Evolutionary conservation across 2,113 vertebrate genomes (phyloP).

Genomic region (Amblyopsis rosae): DNA sequence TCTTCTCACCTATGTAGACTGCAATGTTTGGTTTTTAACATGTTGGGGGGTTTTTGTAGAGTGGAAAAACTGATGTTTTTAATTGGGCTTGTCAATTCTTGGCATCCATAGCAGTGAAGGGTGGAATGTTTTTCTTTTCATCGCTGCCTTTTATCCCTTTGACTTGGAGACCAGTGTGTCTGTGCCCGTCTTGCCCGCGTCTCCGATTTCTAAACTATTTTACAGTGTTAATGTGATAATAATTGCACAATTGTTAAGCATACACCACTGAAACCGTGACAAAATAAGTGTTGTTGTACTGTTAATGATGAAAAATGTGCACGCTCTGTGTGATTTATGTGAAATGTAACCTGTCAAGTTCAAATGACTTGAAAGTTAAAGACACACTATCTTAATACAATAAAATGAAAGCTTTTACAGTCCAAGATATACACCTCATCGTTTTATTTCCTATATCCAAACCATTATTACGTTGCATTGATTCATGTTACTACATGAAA

Average conservation of each 20-base stretch:
- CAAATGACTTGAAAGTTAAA: constrained; percentile 6
- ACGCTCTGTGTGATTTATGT: constrained; percentile 1
- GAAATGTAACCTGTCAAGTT: neutral
- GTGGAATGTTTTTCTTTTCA: neutral
- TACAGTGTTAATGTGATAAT: neutral
- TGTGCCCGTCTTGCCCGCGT: neutral
- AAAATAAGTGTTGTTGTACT: neutral
- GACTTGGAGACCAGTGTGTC: neutral
- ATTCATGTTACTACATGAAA: neutral
- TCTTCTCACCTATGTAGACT: constrained; percentile 6
- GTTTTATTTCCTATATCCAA: neutral
- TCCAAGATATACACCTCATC: neutral
- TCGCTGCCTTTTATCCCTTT: neutral
- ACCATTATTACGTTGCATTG: neutral
- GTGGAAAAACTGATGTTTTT: neutral
- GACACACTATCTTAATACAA: neutral
- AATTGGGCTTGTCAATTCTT: neutral
- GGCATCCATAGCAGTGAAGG: neutral
- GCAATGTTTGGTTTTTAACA: constrained; percentile 5
- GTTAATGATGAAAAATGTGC: neutral
- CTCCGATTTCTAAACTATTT: neutral
- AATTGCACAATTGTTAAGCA: too few relatives aligned
- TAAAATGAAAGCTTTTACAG: neutral
- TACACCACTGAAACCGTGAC: too few relatives aligned
- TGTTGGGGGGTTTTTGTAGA: neutral